Evolutionary conservation across 2,797 vertebrate genomes (phyloP).

Genomic region (Lagodon rhomboides): DNA sequence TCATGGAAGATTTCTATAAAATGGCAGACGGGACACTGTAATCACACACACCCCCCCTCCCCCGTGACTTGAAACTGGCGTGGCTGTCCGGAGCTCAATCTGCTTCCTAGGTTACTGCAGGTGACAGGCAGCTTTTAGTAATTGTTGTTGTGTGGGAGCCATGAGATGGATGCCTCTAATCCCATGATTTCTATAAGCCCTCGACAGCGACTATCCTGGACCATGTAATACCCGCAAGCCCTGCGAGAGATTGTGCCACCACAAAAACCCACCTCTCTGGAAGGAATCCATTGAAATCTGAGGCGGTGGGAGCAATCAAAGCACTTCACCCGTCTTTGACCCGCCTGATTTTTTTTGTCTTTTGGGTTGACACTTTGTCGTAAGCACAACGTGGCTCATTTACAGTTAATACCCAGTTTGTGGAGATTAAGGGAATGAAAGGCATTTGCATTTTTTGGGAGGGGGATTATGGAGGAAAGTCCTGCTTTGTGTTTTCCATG

Average conservation of each 20-base stretch:
- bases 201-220: constrained; percentile 54
- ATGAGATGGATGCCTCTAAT: constrained; percentile 69
- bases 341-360: constrained; percentile 7
- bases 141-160: constrained; percentile 71
- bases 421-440: constrained; percentile 64
- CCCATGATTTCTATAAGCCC: constrained; percentile 69
- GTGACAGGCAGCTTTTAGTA: constrained; percentile 66
- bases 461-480: constrained; percentile 50
- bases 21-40: constrained; percentile 55
- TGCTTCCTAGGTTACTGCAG: constrained; percentile 45
- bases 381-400: constrained; percentile 50
- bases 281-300: constrained; percentile 44
- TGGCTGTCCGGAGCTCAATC: constrained; percentile 45
- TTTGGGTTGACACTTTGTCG: constrained; percentile 38
- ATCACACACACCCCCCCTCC: constrained; percentile 34
- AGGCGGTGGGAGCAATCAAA: constrained; percentile 38
- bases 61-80: constrained; percentile 23
- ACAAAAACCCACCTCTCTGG: constrained; percentile 45
- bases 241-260: constrained; percentile 43
- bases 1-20: constrained; percentile 55
- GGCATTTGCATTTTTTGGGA: constrained; percentile 54
- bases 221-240: constrained; percentile 58
- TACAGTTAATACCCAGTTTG: constrained; percentile 69
- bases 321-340: constrained; percentile 47
- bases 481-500: constrained; percentile 38